Percentiles rank a stretch among this genome's conserved stretches.
Conservation (phyloP, 2,797 vertebrate genomes). For the Sebastes kiyomatsui region DNA sequence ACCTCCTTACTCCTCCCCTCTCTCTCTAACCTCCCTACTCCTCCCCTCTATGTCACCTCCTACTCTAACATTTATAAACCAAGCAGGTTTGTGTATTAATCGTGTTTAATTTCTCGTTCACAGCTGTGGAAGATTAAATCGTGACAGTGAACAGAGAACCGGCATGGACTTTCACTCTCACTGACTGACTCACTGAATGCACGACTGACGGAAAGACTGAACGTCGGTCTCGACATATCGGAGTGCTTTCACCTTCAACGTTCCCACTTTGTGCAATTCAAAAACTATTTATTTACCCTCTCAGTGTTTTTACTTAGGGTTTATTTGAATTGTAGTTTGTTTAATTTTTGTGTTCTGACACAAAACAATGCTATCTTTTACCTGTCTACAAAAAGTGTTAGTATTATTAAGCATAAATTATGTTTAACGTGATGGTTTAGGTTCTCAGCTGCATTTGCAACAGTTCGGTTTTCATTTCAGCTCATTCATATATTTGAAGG, state of each 20-base stretch:
- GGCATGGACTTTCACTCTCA: slow-evolving; percentile 51
- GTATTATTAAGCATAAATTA: slow-evolving; percentile 60
- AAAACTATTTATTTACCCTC: slow-evolving; percentile 92
- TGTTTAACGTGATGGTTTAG: slow-evolving; percentile 30
- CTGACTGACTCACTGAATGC: slow-evolving; percentile 47
- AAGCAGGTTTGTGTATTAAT: not conserved
- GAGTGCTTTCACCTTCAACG: slow-evolving; percentile 87
- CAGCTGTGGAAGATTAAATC: slow-evolving; percentile 99
- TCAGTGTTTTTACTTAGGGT: slow-evolving; percentile 83
- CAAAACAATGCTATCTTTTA: slow-evolving; percentile 70
- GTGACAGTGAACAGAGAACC: slow-evolving; percentile 77
- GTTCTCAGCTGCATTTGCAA: slow-evolving; percentile 37
- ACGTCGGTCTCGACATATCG: slow-evolving; percentile 65
- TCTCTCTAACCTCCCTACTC: too few species aligned
- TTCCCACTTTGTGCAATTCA: slow-evolving; percentile 92
- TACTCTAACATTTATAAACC: not conserved
- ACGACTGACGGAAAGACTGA: slow-evolving; percentile 9
- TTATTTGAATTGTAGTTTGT: slow-evolving; percentile 79
- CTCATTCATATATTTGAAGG: slow-evolving; percentile 13
- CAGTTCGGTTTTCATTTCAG: slow-evolving; percentile 31
- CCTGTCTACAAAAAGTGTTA: slow-evolving; percentile 78
- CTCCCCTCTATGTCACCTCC: too few species aligned
- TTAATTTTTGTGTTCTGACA: slow-evolving; percentile 77
- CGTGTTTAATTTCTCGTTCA: slow-evolving; percentile 3
- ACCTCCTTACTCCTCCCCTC: too few species aligned